phyloP scores from a whole-genome alignment of 2,888 invertebrate genomes.

The Yponomeuta malinellus region DNA sequence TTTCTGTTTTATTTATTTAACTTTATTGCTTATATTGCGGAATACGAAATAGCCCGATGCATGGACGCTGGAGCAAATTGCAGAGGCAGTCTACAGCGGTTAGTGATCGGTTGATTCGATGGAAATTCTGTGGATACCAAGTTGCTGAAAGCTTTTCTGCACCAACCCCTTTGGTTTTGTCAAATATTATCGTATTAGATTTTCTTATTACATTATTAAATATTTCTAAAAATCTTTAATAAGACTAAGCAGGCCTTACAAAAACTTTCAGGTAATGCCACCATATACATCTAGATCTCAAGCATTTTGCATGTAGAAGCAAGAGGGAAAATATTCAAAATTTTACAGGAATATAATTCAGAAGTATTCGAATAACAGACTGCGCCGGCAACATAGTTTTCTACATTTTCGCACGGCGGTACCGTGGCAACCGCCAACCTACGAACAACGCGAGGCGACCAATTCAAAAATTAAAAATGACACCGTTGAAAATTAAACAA shows the following conservation, averaged over 20 bases:
- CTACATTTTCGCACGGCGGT: neutral
- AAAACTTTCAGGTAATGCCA: no score
- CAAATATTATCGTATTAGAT: no score
- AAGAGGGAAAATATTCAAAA: no score
- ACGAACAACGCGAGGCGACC: neutral
- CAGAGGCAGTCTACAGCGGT: neutral
- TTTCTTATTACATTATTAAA: no score
- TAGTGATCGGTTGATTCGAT: neutral
- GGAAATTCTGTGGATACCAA: neutral
- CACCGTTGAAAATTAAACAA: conserved; percentile 40
- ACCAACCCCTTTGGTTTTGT: no score
- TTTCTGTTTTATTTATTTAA: conserved; percentile 39
- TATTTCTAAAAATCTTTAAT: no score
- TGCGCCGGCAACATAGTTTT: neutral
- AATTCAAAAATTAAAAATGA: conserved; percentile 35
- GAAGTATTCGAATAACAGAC: neutral
- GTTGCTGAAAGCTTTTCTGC: neutral
- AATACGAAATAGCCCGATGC: neutral
- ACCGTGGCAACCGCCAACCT: neutral
- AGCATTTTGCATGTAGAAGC: no score
- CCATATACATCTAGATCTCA: no score
- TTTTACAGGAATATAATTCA: neutral
- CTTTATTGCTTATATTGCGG: conserved; percentile 32
- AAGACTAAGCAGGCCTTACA: no score
- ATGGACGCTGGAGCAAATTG: neutral